A percentile compares a stretch with the other conserved stretches of the same genome.
These are phyloP conservation scores for Megamerina dolium DNA, from an alignment of 2,888 invertebrate species.

Conservation along the genomic window DNA sequence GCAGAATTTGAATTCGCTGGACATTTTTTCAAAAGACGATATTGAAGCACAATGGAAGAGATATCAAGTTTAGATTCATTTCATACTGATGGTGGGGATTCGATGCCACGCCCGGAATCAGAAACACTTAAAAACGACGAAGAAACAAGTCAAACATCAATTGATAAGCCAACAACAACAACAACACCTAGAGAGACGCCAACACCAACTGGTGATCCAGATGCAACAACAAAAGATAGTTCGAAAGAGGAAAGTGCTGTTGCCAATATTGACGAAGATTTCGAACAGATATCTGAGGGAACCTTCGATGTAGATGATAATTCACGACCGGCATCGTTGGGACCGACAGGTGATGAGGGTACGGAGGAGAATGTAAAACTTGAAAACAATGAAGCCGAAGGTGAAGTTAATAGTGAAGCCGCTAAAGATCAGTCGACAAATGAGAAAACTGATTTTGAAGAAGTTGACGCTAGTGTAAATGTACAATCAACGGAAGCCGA, in stretches of 20 bases:
- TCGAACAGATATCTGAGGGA: conserved; percentile 41
- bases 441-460: conserved; percentile 29
- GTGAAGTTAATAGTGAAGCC: conserved; percentile 17
- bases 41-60: conserved; percentile 36
- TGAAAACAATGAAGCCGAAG: conserved; percentile 5
- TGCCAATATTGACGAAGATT: conserved; percentile 28
- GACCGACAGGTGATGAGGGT: conserved; percentile 15
- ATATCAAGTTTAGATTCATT: conserved; percentile 44
- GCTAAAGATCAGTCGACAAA: conserved; percentile 22
- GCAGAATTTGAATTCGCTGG: conserved; percentile 22
- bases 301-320: conserved; percentile 38
- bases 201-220: conserved; percentile 17
- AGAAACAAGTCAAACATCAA: conserved; percentile 16
- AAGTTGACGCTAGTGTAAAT: conserved; percentile 29
- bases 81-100: conserved; percentile 32
- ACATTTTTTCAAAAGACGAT: conserved; percentile 10
- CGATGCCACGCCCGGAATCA: conserved; percentile 33
- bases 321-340: conserved; percentile 27
- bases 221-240: conserved; percentile 14
- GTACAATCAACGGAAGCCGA: conserved; percentile 25
- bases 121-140: conserved; percentile 29
- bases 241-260: conserved; percentile 17
- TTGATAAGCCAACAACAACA: conserved; percentile 7
- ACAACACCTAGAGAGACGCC: neutral
- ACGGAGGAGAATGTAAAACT: neutral